A percentile compares a stretch with the other conserved stretches of the same genome.
phyloP scores from a whole-genome alignment of 2,113 vertebrate species.

The Hassar affinis region DNA sequence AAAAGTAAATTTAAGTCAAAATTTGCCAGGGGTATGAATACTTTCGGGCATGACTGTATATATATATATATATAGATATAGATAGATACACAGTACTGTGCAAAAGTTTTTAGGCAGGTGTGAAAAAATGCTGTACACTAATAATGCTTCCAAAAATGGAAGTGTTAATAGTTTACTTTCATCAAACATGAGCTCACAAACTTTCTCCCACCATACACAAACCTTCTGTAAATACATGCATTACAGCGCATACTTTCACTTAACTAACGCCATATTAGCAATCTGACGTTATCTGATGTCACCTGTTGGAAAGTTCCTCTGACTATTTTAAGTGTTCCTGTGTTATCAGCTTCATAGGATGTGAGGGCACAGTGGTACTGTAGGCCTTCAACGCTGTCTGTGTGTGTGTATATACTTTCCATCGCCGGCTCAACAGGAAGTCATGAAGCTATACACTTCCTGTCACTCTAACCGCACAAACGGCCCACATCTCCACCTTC shows the following conservation, averaged over 20 bases:
- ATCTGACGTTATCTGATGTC: constrained; percentile 8
- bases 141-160: no score
- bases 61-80: no score
- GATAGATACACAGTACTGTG: no score
- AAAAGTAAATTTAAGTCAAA: no score
- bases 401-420: constrained; percentile 39
- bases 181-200: background rate
- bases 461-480: constrained; percentile 38
- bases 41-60: no score
- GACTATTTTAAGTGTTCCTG: constrained; percentile 35
- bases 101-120: no score
- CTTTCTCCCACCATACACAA: background rate
- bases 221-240: background rate
- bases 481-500: constrained; percentile 40
- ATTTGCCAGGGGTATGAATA: no score
- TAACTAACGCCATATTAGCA: background rate
- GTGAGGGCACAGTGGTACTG: background rate
- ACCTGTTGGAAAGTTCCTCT: constrained; percentile 40
- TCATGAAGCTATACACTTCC: constrained; percentile 45
- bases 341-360: background rate
- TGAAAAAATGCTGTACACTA: no score
- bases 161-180: no score
- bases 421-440: constrained; percentile 46
- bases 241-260: background rate
- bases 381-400: background rate